Evolutionary conservation across 2,113 vertebrate species (phyloP), one percentile per base, ranked within the genome.

Genomic region (Amphiprion ocellaris): DNA sequence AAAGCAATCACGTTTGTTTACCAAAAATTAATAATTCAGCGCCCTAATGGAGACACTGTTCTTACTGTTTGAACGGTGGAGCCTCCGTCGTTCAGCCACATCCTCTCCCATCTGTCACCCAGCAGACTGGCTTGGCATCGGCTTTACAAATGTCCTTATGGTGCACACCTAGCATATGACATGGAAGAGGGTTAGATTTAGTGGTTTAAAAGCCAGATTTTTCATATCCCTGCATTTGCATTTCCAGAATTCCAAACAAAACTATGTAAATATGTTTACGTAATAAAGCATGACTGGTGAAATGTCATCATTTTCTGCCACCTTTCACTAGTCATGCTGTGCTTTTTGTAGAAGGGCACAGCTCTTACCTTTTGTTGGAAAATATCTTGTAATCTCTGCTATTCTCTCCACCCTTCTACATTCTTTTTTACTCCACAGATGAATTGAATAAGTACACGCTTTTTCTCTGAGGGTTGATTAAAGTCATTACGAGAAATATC

Each of bases 21-120:
- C 82, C 52, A 39, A 49, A 37, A 63, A 79, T 89, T 9, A 90
- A 83, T 86, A 82, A 90, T 89, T 85, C 65, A 89, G 63, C 24
- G 15, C 7, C 24, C 16, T 74, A 74, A 82, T 86, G 68, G 80
- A 77, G 69, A 70, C 56, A 17, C 21, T 71, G 3, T 41, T 69
- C 75, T 79, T 58, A 5, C 33, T 74, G 61, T 87, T 85, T 71
- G 56, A 77, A 63, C 14, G 10, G 26, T 8, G 56, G 82, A 74
- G 67, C 65, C 77, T 69, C 37, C 53, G 65, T 74, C 74, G 41
- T 58, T 76, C 67, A 74, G 71, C 49, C 72, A 69, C 74, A 50
- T 85, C 73, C 52, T 66, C 23, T 72, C 37, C 81, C 82, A 90
- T 86, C 89, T 86, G 91, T 87, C 80, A 62, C 63, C 30, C 47